Conservation (phyloP, 2,113 vertebrate genomes). For the Nothoprocta pentlandii region DNA sequence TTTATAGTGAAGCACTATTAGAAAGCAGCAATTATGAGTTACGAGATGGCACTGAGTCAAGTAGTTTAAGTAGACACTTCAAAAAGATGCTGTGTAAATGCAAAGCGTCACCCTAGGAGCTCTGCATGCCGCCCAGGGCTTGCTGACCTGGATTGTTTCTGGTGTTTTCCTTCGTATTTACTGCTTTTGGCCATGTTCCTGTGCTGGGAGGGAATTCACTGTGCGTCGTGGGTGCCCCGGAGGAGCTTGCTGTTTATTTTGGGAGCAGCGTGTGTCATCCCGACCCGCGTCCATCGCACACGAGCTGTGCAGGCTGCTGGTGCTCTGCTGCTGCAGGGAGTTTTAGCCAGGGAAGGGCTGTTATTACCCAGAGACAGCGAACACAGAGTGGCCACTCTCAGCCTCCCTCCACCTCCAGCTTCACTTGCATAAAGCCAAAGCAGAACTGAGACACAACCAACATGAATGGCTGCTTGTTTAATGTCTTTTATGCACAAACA, state of each 20-base stretch:
- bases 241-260: not conserved
- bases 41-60: not conserved
- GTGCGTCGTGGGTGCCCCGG: not conserved
- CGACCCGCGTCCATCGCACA: rapidly evolving
- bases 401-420: not conserved
- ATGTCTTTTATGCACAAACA: not conserved
- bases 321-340: not conserved
- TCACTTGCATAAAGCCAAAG: not conserved
- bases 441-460: not conserved
- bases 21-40: not conserved
- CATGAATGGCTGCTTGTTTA: rapidly evolving
- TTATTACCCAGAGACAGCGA: not conserved
- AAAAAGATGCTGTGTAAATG: not conserved
- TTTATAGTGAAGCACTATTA: not conserved
- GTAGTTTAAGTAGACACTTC: not conserved
- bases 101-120: not conserved
- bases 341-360: not conserved
- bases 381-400: not conserved
- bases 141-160: not conserved
- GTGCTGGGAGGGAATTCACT: not conserved
- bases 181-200: not conserved
- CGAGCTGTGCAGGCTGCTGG: not conserved
- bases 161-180: not conserved
- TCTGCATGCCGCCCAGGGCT: not conserved
- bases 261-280: not conserved